Evolutionary conservation across 2,797 vertebrate genomes (phyloP).

Genomic region (Chrosomus eos): DNA sequence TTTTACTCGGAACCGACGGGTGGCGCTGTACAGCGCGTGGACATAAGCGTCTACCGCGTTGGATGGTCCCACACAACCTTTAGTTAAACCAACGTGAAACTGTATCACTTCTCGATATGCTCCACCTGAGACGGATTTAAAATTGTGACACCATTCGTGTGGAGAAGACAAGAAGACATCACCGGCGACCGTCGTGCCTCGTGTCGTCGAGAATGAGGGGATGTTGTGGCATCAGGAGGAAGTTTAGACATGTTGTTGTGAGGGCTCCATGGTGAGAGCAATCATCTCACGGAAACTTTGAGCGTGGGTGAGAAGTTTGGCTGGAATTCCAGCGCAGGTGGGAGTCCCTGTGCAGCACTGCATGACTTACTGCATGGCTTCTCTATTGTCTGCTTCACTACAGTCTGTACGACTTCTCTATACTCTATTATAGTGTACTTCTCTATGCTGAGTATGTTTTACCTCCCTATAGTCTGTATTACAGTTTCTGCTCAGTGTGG

Average conservation of each 20-base stretch:
- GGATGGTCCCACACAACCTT: neutral
- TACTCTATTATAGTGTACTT: neutral
- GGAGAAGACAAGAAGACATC: constrained; percentile 1
- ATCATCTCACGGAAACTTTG: constrained; percentile 49
- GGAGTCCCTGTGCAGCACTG: constrained; percentile 34
- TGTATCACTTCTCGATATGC: neutral
- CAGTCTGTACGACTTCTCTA: neutral
- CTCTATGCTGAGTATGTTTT: neutral
- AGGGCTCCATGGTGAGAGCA: constrained; percentile 28
- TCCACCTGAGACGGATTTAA: neutral
- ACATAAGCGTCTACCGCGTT: constrained; percentile 17
- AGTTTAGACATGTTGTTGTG: constrained; percentile 41
- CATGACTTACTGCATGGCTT: constrained; percentile 15
- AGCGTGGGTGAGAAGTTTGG: constrained; percentile 44
- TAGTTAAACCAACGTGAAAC: neutral
- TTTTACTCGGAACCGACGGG: constrained; percentile 69
- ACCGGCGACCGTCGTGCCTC: neutral
- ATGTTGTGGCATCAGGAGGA: constrained; percentile 9
- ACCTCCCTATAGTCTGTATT: neutral
- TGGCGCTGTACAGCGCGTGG: constrained; percentile 70
- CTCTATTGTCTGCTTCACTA: constrained; percentile 7
- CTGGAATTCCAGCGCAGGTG: constrained; percentile 43
- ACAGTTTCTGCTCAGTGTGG: neutral
- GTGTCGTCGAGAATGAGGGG: neutral
- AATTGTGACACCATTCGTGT: neutral